Evolutionary conservation across 2,888 invertebrate genomes (phyloP).

Genomic region (Pachycephus smyrnensis): DNA sequence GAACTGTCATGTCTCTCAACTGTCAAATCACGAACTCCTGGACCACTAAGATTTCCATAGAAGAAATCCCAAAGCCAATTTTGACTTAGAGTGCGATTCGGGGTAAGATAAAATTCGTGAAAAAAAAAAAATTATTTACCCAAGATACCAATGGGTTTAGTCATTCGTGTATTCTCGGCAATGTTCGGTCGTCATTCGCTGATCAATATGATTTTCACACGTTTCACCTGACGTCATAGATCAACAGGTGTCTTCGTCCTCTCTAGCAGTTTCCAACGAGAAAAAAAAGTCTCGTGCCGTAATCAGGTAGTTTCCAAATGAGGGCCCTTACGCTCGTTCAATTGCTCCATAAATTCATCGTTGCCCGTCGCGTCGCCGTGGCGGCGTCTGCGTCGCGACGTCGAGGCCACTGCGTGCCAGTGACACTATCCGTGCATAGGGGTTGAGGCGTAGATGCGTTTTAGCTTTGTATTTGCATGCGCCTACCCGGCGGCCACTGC

Average conservation of each 20-base stretch:
- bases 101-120: no score
- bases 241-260: neutral
- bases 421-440: conserved; percentile 24
- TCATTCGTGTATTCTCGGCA: neutral
- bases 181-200: neutral
- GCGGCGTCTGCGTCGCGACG: neutral
- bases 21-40: neutral
- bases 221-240: neutral
- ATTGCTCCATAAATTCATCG: conserved; percentile 41
- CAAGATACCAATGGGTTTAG: no score
- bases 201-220: neutral
- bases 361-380: neutral
- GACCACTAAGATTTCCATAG: neutral
- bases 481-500: conserved; percentile 35
- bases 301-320: neutral
- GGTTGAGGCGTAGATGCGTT: conserved; percentile 21
- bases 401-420: conserved; percentile 5
- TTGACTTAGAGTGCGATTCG: neutral
- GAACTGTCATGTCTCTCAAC: neutral
- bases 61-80: neutral
- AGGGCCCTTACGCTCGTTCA: neutral
- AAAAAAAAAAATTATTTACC: no score
- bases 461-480: conserved; percentile 50
- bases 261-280: neutral
- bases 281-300: neutral